Percentiles rank a stretch among this genome's conserved stretches.
These are phyloP conservation scores for Zaprionus kolodkinae DNA, from an alignment of 1,140 invertebrate species.

Conservation along the genomic window DNA sequence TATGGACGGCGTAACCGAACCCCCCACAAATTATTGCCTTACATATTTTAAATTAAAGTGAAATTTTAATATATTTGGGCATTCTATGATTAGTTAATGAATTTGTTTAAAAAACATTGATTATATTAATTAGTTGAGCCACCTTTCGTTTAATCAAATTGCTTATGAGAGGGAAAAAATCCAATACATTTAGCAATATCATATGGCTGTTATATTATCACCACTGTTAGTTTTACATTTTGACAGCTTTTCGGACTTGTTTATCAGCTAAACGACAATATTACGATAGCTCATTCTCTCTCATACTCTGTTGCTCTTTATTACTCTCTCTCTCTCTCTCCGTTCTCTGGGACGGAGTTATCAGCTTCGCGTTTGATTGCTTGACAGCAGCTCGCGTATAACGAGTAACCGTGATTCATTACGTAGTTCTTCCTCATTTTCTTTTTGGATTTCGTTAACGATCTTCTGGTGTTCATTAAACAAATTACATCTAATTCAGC, in stretches of 20 bases:
- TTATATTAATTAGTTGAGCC: neutral
- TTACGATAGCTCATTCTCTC: conserved; percentile 18
- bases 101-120: neutral
- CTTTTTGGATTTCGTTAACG: conserved; percentile 25
- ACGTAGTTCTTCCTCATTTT: conserved; percentile 27
- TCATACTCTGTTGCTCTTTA: neutral
- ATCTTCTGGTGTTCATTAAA: conserved; percentile 35
- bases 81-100: neutral
- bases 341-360: conserved; percentile 48
- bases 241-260: conserved; percentile 42
- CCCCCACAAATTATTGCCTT: neutral
- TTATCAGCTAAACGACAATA: conserved; percentile 50
- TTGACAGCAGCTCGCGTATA: conserved; percentile 33
- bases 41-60: conserved; percentile 11
- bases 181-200: neutral
- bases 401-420: conserved; percentile 53
- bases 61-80: conserved; percentile 10
- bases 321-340: conserved; percentile 12
- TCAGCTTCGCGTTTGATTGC: conserved; percentile 44
- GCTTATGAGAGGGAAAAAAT: neutral
- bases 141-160: neutral
- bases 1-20: conserved; percentile 19
- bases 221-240: conserved; percentile 28
- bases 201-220: conserved; percentile 34
- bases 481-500: conserved; percentile 27